Conservation (phyloP, 1,140 invertebrate species). For the Metaphire vulgaris region DNA sequence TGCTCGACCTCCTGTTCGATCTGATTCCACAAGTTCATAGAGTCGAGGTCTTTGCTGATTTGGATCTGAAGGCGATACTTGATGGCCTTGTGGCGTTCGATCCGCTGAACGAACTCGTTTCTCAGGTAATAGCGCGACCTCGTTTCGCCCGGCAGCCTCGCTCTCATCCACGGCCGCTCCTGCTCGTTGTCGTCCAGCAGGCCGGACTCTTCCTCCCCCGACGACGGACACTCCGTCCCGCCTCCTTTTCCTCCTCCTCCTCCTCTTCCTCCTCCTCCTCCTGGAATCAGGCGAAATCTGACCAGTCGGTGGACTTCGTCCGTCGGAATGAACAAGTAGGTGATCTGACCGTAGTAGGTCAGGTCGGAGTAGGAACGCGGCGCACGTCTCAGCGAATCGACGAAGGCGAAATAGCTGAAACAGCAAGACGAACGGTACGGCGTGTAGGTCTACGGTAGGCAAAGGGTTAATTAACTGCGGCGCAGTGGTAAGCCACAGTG, state of each 20-base stretch:
- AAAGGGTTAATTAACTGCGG: too few species aligned
- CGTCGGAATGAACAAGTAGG: conserved; percentile 20
- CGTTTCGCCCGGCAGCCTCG: background rate
- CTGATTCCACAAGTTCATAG: too few species aligned
- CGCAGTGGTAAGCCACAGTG: too few species aligned
- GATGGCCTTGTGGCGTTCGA: conserved; percentile 10
- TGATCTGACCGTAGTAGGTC: conserved; percentile 21
- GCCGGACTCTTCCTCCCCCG: conserved; percentile 5
- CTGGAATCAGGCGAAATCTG: conserved; percentile 23
- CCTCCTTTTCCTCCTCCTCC: background rate
- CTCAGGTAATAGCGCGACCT: conserved; percentile 11
- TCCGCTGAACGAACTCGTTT: conserved; percentile 10
- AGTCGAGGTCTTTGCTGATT: conserved; percentile 1
- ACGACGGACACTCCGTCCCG: conserved; percentile 5
- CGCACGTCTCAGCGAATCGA: conserved; percentile 13
- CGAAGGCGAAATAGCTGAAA: conserved; percentile 23
- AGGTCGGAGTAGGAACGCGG: conserved; percentile 22
- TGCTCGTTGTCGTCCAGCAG: conserved; percentile 19
- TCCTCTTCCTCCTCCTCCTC: too few species aligned
- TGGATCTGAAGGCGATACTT: conserved; percentile 22
- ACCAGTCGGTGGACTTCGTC: background rate
- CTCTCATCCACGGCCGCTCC: background rate
- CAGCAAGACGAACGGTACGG: too few species aligned
- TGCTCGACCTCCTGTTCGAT: too few species aligned
- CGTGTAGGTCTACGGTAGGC: too few species aligned